Conservation (phyloP, 2,888 invertebrate species). For the Octodonta nipae region DNA sequence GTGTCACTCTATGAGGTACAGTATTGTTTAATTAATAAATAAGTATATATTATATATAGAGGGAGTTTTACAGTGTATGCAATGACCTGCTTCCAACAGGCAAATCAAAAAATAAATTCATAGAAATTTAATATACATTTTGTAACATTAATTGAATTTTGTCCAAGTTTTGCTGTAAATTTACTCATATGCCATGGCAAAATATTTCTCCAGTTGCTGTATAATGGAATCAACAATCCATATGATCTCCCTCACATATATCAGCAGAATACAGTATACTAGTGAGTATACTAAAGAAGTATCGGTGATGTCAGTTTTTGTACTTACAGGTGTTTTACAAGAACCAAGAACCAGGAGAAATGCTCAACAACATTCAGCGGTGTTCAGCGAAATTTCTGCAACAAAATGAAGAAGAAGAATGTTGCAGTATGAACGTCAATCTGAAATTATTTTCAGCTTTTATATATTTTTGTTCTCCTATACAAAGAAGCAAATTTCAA, state of each 20-base stretch:
- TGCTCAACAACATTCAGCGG: slow-evolving; percentile 34
- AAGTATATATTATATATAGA: too few species aligned
- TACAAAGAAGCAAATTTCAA: slow-evolving; percentile 33
- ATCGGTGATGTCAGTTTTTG: background rate
- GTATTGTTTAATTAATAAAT: background rate
- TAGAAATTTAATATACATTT: too few species aligned
- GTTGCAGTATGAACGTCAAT: slow-evolving; percentile 16
- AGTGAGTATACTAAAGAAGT: too few species aligned
- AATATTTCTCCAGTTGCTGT: too few species aligned
- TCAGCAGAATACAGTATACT: too few species aligned
- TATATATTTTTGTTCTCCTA: slow-evolving; percentile 35
- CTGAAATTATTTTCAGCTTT: slow-evolving; percentile 35
- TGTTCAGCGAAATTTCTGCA: slow-evolving; percentile 31
- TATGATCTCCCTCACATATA: background rate
- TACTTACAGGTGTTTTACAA: slow-evolving; percentile 33
- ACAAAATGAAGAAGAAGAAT: slow-evolving; percentile 24
- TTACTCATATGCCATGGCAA: background rate
- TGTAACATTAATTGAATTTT: too few species aligned
- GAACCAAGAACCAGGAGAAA: slow-evolving; percentile 39
- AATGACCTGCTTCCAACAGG: too few species aligned
- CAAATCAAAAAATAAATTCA: too few species aligned
- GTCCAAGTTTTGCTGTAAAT: background rate
- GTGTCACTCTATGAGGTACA: slow-evolving; percentile 30
- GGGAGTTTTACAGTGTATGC: too few species aligned
- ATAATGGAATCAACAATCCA: background rate